phyloP scores from a whole-genome alignment of 2,888 invertebrate genomes.

The Myopa testacea region DNA sequence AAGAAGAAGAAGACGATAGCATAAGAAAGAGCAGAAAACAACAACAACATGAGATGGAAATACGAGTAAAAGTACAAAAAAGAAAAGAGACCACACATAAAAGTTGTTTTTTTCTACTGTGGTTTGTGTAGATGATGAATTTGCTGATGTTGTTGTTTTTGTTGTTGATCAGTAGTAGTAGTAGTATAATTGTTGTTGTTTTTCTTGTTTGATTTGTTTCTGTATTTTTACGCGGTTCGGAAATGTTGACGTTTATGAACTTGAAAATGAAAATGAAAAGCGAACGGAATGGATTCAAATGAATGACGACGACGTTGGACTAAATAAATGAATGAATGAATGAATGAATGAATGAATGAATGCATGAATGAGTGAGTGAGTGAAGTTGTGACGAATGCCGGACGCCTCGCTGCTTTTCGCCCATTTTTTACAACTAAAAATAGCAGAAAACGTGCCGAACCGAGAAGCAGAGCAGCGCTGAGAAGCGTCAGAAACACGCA shows the following conservation, averaged over 20 bases:
- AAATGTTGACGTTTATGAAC: conserved; percentile 64
- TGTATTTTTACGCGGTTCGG: too few relatives aligned
- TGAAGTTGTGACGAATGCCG: conserved; percentile 30
- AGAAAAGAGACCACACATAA: conserved; percentile 10
- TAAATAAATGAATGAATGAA: conserved; percentile 14
- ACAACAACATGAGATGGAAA: neutral
- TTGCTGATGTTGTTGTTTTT: neutral
- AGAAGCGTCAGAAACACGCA: neutral
- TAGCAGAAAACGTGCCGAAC: conserved; percentile 7
- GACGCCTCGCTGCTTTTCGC: conserved; percentile 17
- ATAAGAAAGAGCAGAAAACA: conserved; percentile 24
- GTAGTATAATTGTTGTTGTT: conserved; percentile 1
- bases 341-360: conserved; percentile 57
- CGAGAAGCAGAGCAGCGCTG: neutral
- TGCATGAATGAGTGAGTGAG: conserved; percentile 36
- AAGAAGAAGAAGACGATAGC: neutral
- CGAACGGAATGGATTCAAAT: conserved; percentile 38
- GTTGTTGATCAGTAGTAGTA: neutral
- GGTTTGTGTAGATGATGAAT: neutral
- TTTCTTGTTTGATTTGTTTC: conserved; percentile 11
- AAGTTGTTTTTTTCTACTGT: neutral
- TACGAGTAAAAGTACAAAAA: neutral
- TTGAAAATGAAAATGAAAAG: conserved; percentile 55
- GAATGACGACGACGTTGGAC: conserved; percentile 21
- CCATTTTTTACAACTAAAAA: conserved; percentile 25